A percentile compares a stretch with the other conserved stretches of the same genome.
Evolutionary conservation across 2,888 invertebrate genomes (phyloP).

Genomic region (Dolichopus griseipennis): DNA sequence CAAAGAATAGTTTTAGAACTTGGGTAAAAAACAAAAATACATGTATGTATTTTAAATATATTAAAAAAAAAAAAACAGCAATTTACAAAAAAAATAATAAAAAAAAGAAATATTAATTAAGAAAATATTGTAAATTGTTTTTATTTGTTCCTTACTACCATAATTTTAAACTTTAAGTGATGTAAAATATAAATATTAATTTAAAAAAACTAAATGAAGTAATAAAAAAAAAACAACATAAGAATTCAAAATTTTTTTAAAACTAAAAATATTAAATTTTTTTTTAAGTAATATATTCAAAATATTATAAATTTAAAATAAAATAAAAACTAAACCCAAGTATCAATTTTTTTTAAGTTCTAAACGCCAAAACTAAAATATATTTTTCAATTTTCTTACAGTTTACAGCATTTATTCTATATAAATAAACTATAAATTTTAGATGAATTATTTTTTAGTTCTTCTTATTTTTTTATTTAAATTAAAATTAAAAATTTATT

Average conservation of each 20-base stretch:
- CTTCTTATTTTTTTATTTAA: not conserved
- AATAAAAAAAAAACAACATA: too few species aligned
- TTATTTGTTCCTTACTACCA: conserved; percentile 4
- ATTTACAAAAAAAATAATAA: not conserved
- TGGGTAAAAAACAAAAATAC: not conserved
- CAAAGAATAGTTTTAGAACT: conserved; percentile 2
- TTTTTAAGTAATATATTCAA: too few species aligned
- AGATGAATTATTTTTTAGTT: not conserved
- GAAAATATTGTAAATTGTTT: not conserved
- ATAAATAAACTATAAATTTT: not conserved
- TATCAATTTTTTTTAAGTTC: not conserved
- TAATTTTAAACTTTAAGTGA: not conserved
- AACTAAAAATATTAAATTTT: not conserved
- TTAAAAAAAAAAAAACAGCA: not conserved
- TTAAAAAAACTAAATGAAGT: not conserved
- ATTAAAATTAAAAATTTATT: not conserved
- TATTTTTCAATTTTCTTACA: not conserved
- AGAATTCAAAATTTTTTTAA: not conserved
- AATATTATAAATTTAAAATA: too few species aligned
- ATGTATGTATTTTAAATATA: not conserved
- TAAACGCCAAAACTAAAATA: conserved; percentile 1
- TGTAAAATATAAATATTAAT: not conserved
- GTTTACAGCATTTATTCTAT: not conserved
- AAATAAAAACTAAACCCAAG: not conserved
- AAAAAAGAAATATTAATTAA: not conserved